A percentile compares a stretch with the other conserved stretches of the same genome.
Evolutionary conservation across 2,888 invertebrate species (phyloP).

Genomic region (Suillia variegata): DNA sequence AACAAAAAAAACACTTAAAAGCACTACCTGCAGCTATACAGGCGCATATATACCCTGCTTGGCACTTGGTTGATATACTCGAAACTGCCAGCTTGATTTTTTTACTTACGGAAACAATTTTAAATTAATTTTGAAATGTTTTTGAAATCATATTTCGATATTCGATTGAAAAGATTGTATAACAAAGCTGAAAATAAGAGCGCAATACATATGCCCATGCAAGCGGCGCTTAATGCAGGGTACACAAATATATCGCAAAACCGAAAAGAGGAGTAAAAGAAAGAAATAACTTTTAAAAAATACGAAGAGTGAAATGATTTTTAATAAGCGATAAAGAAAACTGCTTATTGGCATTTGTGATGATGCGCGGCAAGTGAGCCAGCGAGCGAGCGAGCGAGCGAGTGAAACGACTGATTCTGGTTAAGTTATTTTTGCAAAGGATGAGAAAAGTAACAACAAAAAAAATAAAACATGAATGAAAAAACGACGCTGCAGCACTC

Average conservation of each 20-base stretch:
- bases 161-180: background rate
- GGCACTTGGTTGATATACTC: too few relatives aligned
- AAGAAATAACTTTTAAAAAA: too few relatives aligned
- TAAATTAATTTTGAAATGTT: too few relatives aligned
- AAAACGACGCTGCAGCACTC: constrained; percentile 35
- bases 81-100: too few relatives aligned
- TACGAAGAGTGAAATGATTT: constrained; percentile 57
- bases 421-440: constrained; percentile 2
- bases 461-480: constrained; percentile 16
- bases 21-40: too few relatives aligned
- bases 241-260: too few relatives aligned
- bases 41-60: too few relatives aligned
- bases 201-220: background rate
- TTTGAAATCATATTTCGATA: too few relatives aligned
- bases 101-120: too few relatives aligned
- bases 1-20: constrained; percentile 16
- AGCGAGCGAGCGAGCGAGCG: too few relatives aligned
- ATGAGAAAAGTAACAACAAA: background rate
- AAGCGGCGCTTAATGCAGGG: background rate
- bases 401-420: too few relatives aligned
- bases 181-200: background rate
- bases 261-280: too few relatives aligned
- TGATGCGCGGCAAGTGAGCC: background rate
- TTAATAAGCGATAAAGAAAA: constrained; percentile 59
- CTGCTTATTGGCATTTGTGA: constrained; percentile 46